Evolutionary conservation across 2,797 vertebrate genomes (phyloP), one percentile per base, ranked within the genome.

Genomic region (Coregonus sp.): DNA sequence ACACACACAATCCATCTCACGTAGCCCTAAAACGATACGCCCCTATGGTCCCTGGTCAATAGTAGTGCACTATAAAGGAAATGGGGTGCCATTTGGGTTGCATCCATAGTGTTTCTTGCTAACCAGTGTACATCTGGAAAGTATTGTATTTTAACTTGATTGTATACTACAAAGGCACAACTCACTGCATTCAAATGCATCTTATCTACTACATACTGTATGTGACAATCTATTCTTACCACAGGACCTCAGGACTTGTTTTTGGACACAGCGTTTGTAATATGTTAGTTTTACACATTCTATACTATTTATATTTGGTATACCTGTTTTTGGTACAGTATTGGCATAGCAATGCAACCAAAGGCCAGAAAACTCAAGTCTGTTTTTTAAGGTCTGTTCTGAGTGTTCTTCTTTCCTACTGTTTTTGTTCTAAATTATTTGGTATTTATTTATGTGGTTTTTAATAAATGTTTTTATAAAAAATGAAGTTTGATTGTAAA

Each of bases 391-490:
- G 70, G 72, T 15, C 0, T 75, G 3, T 54, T 76, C 85, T 37
- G 76, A 81, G 7, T 74, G 74, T 82, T 56, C 77, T 29, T 16
- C 79, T 74, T 63, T 90, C 35, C 18, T 9, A 40, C 6, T 51
- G 9, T 90, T 91, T 90, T 90, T 25, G 52, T 70, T 59, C 29
- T 70, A 33, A 70, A 18, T 72, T 31, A 50, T 70, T 56, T 70
- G 18, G 18, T 52, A 56, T 56, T 69, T 70, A 16, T 40, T 67
- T 83, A 6, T 73, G 15, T 79, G 4, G 15, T 88, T 90, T 65
- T 0, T 35, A 90, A 91, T 90, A 92, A 93, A 92, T 54, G 4
- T 70, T 84, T 90, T 47, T n/a, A 69, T 56, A 11, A 65, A 52
- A 68, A 71, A 71, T 71, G 25, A 25, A 25, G 25, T 25, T 70